Conservation (phyloP, 1,140 invertebrate genomes). For the Ceratitis capitata region DNA sequence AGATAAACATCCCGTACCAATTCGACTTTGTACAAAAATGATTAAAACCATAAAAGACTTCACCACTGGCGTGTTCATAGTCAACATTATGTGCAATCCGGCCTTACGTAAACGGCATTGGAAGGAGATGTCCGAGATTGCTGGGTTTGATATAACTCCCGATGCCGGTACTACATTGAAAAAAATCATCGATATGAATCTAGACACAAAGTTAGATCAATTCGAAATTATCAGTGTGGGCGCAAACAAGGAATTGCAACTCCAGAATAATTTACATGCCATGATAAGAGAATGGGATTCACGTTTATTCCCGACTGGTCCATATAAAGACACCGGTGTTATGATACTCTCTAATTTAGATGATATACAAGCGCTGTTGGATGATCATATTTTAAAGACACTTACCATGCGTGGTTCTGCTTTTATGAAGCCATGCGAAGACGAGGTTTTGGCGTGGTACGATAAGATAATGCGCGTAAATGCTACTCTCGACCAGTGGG, state of each 20-base stretch:
- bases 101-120: conserved; percentile 88
- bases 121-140: conserved; percentile 87
- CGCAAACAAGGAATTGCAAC: conserved; percentile 85
- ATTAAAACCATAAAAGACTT: conserved; percentile 83
- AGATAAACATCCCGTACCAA: conserved; percentile 78
- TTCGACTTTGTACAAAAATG: conserved; percentile 78
- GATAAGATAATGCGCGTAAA: conserved; percentile 80
- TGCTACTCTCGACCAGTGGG: conserved; percentile 86
- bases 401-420: conserved; percentile 90
- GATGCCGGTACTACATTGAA: conserved; percentile 84
- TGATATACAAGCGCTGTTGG: conserved; percentile 85
- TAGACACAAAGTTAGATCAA: conserved; percentile 79
- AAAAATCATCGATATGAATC: conserved; percentile 81
- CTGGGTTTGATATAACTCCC: conserved; percentile 84
- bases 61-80: conserved; percentile 80
- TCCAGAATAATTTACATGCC: conserved; percentile 81
- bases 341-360: conserved; percentile 82
- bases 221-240: conserved; percentile 89
- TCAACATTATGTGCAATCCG: conserved; percentile 87
- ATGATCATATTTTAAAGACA: conserved; percentile 90
- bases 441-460: conserved; percentile 84
- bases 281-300: conserved; percentile 89
- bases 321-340: conserved; percentile 83
- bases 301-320: conserved; percentile 76
- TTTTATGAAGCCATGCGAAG: conserved; percentile 89